Evolutionary conservation across 2,888 invertebrate genomes (phyloP), one percentile per base, ranked within the genome.

Genomic region (Brassicogethes aeneus): DNA sequence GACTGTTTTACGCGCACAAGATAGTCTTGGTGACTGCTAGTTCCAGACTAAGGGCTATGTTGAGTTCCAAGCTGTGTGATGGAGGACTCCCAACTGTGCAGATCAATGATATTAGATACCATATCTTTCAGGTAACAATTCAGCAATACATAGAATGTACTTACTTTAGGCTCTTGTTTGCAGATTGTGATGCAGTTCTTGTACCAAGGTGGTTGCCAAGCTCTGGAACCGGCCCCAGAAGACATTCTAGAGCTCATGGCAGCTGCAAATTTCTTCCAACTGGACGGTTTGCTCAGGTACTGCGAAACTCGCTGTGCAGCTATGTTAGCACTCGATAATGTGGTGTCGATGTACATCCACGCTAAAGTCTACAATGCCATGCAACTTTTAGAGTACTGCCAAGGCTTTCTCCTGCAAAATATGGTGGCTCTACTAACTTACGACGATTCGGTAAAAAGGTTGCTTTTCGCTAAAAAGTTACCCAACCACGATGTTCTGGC

Each of bases 351-450:
- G 74, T 93, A 92, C 59, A 91, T 91, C 57, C 91, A 92, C 64
- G 91, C 91, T 35, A 91, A 91, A 82, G 89, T 91, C 13, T 91
- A 92, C 61, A 89, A 86, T 57, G 91, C 91, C 16, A 77, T 80
- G 23, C 87, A 89, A 64, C 72, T 92, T 30, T 69, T 92, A 58
- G 90, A 91, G 67, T 91, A 88, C 66, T 91, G 91, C 61, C 91
- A 91, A 70, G 89, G 89, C 38, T 91, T 90, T 64, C 71, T 92
- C 16, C 74, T 92, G 34, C 91, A 92, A 69, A 91, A 92, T 61
- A 88, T 92, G 89, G 89, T 91, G n/a, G 88, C 90, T n/a, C 71
- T 91, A 16, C 72, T 92, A 36, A 91, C 90, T 0, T 91, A 89
- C 59, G 91, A 91, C 57, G 91, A 91, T 62, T 89, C 89, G 0